These are phyloP conservation scores for Choloepus didactylus DNA, from an alignment of 2,797 vertebrate species.

Conservation along the genomic window DNA sequence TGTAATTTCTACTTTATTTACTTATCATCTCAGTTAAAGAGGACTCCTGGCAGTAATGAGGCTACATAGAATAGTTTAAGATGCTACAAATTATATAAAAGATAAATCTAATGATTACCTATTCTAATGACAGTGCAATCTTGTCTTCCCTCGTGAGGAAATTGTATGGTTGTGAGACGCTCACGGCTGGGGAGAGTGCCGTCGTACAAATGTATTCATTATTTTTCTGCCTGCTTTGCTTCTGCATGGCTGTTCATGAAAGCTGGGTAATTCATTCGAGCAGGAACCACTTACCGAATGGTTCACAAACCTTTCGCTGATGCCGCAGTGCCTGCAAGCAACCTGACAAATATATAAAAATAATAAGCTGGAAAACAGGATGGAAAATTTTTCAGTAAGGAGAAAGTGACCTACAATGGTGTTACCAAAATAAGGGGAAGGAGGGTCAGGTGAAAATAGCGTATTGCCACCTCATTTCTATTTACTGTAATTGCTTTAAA, in stretches of 20 bases:
- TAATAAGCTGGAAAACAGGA: conserved; percentile 79
- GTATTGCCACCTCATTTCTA: conserved; percentile 70
- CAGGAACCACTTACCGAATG: conserved; percentile 82
- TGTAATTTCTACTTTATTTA: conserved; percentile 92
- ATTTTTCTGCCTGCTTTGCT: conserved; percentile 87
- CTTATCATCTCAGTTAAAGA: conserved; percentile 90
- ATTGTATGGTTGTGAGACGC: conserved; percentile 85
- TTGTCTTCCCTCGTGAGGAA: conserved; percentile 85
- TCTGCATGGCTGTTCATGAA: conserved; percentile 81
- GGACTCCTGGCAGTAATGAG: conserved; percentile 91
- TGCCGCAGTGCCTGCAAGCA: conserved; percentile 78
- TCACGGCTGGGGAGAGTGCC: conserved; percentile 82
- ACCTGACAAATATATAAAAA: conserved; percentile 82
- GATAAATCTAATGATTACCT: conserved; percentile 91
- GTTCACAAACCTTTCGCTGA: conserved; percentile 85
- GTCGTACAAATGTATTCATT: conserved; percentile 84
- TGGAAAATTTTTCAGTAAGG: conserved; percentile 69
- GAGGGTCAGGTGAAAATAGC: conserved; percentile 50
- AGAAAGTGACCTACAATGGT: conserved; percentile 65
- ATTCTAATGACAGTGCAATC: conserved; percentile 88
- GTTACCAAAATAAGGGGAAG: conserved; percentile 73
- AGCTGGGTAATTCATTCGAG: conserved; percentile 86
- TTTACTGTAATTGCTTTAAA: conserved; percentile 79
- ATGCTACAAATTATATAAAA: conserved; percentile 89
- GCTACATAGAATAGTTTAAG: conserved; percentile 87